Base-by-base conservation (phyloP, 2,888 invertebrate genomes). In the Cephonodes hylas region DNA sequence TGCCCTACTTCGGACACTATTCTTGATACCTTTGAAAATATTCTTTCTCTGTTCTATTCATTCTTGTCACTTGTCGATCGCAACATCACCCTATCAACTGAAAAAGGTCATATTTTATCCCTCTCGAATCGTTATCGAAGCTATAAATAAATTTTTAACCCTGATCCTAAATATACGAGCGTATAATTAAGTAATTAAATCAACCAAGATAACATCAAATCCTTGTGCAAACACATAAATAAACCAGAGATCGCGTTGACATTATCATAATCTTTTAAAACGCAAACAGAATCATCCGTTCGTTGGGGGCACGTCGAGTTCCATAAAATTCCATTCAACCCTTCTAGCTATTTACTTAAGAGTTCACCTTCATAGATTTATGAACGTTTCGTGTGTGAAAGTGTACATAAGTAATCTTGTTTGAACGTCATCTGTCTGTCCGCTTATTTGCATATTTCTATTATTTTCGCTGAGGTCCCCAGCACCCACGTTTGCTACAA, bases 371-470 rank as follows among this genome's bases (percentile, higher is more conserved):
- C 71, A 71, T 71, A 73, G 77, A 81, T 80, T 79, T 80, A 79
- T 73, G 72, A 72, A 77, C 77, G 76, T 75, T 74, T 80, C 80
- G 76, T 77, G 74, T 75, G 79, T 72, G 75, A 85, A 81, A 79
- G 81, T 85, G 86, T 83, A 80, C 83, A 76, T 73, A 80, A 68
- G 70, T 84, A 83, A 86, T 84, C 81, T 83, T 85, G 83, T 88
- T 87, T 86, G 82, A 83, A 83, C 81, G 83, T 83, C 79, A 81
- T 83, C 64, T 71, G 71, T 59, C 69, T 80, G 81, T 77, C 79
- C 86, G 68, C 72, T 64, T 83, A 88, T 89, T 88, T 89, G 88
- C 89, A 88, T 89, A 89, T 86, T 87, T 84, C 84, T 86, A 84
- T 88, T 86, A 84, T 85, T 81, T 75, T 79, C 76, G 73, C 71